Percentiles rank a stretch among this genome's conserved stretches.
phyloP scores from a whole-genome alignment of 2,888 invertebrate species.

The Willowsia nigromaculata region DNA sequence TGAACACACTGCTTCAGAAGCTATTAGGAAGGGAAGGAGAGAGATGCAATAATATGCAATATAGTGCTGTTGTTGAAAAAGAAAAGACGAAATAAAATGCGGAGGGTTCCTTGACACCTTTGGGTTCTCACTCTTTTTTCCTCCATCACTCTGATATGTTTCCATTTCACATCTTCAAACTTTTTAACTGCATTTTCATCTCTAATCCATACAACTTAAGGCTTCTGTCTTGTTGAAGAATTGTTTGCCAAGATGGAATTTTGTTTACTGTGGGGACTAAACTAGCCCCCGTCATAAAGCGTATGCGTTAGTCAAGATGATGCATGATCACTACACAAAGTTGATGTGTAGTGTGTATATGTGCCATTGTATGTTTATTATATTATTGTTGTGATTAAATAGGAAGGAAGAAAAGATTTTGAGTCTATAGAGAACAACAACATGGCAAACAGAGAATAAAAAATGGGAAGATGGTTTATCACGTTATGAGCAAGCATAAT shows the following conservation, averaged over 20 bases:
- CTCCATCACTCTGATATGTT: not conserved
- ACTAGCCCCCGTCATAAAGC: not conserved
- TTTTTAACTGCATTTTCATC: not conserved
- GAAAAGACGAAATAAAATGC: not conserved
- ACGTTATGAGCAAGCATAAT: not conserved
- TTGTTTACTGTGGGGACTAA: constrained; percentile 33
- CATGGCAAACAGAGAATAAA: not conserved
- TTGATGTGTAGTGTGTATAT: not conserved
- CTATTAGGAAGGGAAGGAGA: not conserved
- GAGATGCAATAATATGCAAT: not conserved
- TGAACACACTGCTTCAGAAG: not conserved
- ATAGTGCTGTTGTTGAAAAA: not conserved
- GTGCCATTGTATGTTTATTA: not conserved
- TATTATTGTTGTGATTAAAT: not conserved
- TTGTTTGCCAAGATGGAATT: constrained; percentile 37
- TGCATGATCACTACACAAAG: not conserved
- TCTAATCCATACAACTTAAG: not conserved
- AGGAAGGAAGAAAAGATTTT: constrained; percentile 16
- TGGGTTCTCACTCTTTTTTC: not conserved
- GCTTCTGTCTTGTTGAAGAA: not conserved
- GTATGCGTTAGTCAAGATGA: not conserved
- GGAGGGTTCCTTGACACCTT: constrained; percentile 50
- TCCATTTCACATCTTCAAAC: constrained; percentile 6
- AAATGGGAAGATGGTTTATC: constrained; percentile 9
- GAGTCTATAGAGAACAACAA: not conserved